Conservation (phyloP, 1,140 invertebrate species). For the Aphis craccivora region DNA sequence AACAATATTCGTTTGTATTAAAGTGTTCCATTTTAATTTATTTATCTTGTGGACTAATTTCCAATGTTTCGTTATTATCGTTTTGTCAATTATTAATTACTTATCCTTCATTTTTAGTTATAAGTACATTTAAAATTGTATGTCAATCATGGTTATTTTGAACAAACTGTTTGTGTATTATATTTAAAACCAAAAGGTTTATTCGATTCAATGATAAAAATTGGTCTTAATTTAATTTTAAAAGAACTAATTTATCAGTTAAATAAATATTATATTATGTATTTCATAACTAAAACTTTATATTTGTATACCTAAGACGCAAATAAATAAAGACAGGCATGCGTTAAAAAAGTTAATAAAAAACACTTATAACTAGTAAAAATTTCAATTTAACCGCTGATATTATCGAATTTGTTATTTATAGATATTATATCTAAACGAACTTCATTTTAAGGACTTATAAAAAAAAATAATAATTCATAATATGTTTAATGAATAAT, state of each 20-base stretch:
- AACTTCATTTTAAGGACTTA: background rate
- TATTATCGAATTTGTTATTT: background rate
- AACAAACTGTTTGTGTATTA: background rate
- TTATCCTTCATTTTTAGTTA: background rate
- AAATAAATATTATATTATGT: background rate
- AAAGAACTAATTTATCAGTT: background rate
- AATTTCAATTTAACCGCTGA: background rate
- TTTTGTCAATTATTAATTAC: background rate
- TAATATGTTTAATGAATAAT: background rate
- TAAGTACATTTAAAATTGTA: background rate
- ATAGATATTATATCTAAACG: background rate
- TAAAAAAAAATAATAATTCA: background rate
- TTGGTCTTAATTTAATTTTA: background rate
- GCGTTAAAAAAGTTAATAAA: background rate
- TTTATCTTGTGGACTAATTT: background rate
- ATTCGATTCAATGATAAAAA: background rate
- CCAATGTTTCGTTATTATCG: background rate
- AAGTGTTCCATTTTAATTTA: background rate
- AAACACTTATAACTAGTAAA: background rate
- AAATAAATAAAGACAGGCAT: background rate
- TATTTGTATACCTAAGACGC: background rate
- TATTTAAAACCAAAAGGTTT: background rate
- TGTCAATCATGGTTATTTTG: background rate
- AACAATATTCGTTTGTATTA: background rate
- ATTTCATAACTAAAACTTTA: background rate